Conservation (phyloP, 2,797 vertebrate genomes). For the Ceryle rudis region DNA sequence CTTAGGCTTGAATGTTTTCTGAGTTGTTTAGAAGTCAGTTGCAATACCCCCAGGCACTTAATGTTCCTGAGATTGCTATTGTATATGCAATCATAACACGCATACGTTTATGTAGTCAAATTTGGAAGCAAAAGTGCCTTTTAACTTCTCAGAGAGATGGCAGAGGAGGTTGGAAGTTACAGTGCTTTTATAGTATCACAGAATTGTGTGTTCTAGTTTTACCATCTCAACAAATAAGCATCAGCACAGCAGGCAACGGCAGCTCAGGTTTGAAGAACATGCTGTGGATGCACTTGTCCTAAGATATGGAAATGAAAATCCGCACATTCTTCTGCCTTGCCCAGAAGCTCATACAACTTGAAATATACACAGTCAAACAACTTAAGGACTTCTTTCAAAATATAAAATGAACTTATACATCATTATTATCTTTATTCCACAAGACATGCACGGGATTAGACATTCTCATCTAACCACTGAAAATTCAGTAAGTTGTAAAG, state of each 20-base stretch:
- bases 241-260: neutral
- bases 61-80: neutral
- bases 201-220: neutral
- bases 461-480: neutral
- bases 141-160: neutral
- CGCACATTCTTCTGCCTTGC: neutral
- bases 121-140: neutral
- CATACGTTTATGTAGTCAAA: neutral
- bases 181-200: neutral
- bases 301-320: neutral
- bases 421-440: neutral
- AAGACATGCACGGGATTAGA: neutral
- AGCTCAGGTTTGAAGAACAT: neutral
- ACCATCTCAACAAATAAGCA: neutral
- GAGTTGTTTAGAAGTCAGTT: constrained; percentile 48
- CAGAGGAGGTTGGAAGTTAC: neutral
- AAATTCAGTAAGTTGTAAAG: neutral
- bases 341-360: neutral
- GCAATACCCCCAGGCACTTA: constrained; percentile 1
- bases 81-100: neutral
- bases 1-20: neutral
- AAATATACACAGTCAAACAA: neutral
- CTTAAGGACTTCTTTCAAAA: neutral
- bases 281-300: neutral
- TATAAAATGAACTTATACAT: neutral